These are phyloP conservation scores for Dendroctonus ponderosae DNA, from an alignment of 1,140 invertebrate genomes.

Conservation along the genomic window DNA sequence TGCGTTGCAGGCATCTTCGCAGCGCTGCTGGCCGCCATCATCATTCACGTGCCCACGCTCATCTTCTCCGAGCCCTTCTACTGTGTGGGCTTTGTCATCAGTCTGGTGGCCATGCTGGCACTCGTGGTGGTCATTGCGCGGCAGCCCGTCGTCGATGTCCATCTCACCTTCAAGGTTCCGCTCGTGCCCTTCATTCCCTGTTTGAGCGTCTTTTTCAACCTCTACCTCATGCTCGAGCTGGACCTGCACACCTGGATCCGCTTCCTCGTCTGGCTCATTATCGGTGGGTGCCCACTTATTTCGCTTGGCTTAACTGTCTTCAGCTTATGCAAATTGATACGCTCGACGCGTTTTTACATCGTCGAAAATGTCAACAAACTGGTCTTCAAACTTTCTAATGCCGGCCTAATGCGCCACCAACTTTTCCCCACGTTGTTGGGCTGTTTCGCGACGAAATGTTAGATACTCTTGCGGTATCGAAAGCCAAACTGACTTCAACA, in stretches of 20 bases:
- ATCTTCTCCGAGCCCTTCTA: slow-evolving; percentile 33
- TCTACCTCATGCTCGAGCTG: slow-evolving; percentile 78
- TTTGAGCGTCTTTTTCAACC: slow-evolving; percentile 75
- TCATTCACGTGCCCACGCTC: slow-evolving; percentile 20
- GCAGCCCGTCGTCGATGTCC: slow-evolving; percentile 37
- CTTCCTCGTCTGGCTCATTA: slow-evolving; percentile 73
- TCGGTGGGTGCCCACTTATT: slow-evolving; percentile 53
- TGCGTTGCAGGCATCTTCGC: slow-evolving; percentile 31
- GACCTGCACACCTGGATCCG: slow-evolving; percentile 75
- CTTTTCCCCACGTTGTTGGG: too few relatives aligned
- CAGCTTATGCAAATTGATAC: too few relatives aligned
- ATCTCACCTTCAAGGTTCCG: slow-evolving; percentile 61
- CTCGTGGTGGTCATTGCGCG: slow-evolving; percentile 51
- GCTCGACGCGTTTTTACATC: too few relatives aligned
- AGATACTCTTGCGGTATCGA: too few relatives aligned
- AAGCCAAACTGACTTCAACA: too few relatives aligned
- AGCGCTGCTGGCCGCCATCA: slow-evolving; percentile 29
- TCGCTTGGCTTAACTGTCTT: too few relatives aligned
- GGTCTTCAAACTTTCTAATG: too few relatives aligned
- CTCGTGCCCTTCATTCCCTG: slow-evolving; percentile 76
- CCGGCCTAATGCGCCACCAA: too few relatives aligned
- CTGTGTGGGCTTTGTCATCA: slow-evolving; percentile 28
- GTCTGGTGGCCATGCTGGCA: slow-evolving; percentile 21
- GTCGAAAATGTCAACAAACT: too few relatives aligned
- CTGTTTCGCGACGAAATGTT: too few relatives aligned